Conservation (phyloP, 2,888 invertebrate genomes). For the Heteropelma amictum region DNA sequence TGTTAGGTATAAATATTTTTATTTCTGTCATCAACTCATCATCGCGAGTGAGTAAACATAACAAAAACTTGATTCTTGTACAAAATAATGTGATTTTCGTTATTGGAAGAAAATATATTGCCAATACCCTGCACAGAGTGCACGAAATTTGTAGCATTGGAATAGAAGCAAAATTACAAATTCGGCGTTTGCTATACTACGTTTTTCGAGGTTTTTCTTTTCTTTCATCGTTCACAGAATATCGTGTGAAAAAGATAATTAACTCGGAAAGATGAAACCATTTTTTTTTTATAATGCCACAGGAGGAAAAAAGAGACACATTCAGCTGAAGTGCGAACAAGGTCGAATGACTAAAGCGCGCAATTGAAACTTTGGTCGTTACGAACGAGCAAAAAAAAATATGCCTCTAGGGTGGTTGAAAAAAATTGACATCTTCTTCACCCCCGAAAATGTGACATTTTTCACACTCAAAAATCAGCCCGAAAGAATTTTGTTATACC, state of each 20-base stretch:
- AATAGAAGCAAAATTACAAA: slow-evolving; percentile 13
- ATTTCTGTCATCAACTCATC: background rate
- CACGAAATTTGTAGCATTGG: slow-evolving; percentile 33
- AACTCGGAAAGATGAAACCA: background rate
- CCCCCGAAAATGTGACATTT: background rate
- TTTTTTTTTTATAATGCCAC: slow-evolving; percentile 15
- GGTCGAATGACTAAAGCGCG: slow-evolving; percentile 4
- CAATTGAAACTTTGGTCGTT: slow-evolving; percentile 39
- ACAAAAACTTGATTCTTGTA: background rate
- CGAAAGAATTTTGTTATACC: too few species aligned
- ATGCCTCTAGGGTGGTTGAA: background rate
- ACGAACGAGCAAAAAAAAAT: background rate
- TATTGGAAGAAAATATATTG: too few species aligned
- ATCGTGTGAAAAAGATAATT: background rate
- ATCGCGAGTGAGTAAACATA: background rate
- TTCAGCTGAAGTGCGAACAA: background rate
- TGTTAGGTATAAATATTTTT: background rate
- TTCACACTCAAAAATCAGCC: too few species aligned
- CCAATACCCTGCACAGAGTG: too few species aligned
- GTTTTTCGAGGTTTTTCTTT: too few species aligned
- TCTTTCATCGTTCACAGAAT: background rate
- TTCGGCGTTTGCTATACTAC: background rate
- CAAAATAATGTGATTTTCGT: too few species aligned
- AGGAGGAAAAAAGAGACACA: background rate
- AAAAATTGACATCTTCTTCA: background rate